Evolutionary conservation across 2,113 vertebrate species (phyloP).

Genomic region (Megaleporinus macrocephalus): DNA sequence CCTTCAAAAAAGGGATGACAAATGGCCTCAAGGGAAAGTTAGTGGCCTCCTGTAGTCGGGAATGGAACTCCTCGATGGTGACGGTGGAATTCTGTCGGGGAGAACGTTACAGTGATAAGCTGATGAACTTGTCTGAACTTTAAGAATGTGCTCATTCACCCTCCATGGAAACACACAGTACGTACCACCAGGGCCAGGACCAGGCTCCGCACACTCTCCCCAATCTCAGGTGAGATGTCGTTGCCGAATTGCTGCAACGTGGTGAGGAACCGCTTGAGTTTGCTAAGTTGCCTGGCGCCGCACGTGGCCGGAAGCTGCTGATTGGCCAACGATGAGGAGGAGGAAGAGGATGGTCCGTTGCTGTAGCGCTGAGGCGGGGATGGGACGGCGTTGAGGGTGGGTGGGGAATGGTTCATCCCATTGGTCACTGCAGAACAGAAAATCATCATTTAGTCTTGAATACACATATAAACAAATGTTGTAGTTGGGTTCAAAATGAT

Average conservation of each 20-base stretch:
- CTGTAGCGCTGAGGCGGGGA: conserved; percentile 96
- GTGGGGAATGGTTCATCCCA: conserved; percentile 95
- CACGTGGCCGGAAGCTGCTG: conserved; percentile 97
- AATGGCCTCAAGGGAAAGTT: conserved; percentile 97
- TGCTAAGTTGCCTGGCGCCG: conserved; percentile 96
- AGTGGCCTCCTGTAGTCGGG: conserved; percentile 96
- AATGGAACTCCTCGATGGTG: conserved; percentile 98
- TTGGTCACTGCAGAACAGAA: conserved; percentile 87
- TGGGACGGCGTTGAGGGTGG: conserved; percentile 91
- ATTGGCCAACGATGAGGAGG: conserved; percentile 94
- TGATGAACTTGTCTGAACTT: background rate
- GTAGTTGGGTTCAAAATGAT: too few relatives aligned
- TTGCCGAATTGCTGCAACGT: conserved; percentile 98
- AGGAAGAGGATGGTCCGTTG: conserved; percentile 95
- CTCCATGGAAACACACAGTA: background rate
- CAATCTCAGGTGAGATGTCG: conserved; percentile 98
- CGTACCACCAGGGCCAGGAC: conserved; percentile 95
- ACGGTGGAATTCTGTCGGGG: conserved; percentile 90
- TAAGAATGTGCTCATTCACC: background rate
- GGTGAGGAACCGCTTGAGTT: conserved; percentile 97
- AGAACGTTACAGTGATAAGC: background rate
- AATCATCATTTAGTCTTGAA: background rate
- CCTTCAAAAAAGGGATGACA: conserved; percentile 98
- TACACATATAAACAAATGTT: background rate
- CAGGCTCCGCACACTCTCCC: conserved; percentile 94